Evolutionary conservation across 1,140 invertebrate genomes (phyloP).

Genomic region (Neuroterus valhalla): DNA sequence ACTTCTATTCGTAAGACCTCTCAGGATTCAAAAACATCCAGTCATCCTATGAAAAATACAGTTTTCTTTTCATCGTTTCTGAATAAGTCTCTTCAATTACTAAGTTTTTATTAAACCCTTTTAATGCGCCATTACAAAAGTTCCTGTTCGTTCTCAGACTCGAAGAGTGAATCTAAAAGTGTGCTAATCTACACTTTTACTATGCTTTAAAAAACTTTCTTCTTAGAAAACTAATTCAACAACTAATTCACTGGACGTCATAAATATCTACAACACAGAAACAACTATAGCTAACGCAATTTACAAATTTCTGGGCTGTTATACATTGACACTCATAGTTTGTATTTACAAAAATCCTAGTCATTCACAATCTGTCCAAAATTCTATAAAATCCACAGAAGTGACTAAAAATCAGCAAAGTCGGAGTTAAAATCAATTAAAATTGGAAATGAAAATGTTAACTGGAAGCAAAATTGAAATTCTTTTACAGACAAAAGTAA

Average conservation of each 20-base stretch:
- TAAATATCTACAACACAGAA: slow-evolving; percentile 42
- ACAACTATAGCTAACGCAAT: slow-evolving; percentile 33
- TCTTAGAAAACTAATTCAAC: neutral
- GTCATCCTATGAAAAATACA: slow-evolving; percentile 14
- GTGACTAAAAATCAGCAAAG: neutral
- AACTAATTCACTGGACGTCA: slow-evolving; percentile 32
- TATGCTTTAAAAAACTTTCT: neutral
- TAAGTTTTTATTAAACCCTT: slow-evolving; percentile 53
- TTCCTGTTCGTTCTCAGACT: slow-evolving; percentile 2
- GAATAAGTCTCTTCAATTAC: slow-evolving; percentile 31
- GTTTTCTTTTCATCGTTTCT: slow-evolving; percentile 6
- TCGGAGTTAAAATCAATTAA: neutral
- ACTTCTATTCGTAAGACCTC: neutral
- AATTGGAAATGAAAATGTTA: neutral
- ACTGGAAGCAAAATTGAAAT: neutral
- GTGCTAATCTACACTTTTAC: neutral
- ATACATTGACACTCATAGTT: slow-evolving; percentile 35
- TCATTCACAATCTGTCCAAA: neutral
- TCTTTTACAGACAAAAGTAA: slow-evolving; percentile 7
- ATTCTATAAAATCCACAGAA: neutral
- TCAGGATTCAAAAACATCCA: slow-evolving; percentile 1
- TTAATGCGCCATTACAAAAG: slow-evolving; percentile 41
- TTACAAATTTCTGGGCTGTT: slow-evolving; percentile 39
- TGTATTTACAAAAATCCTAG: slow-evolving; percentile 11
- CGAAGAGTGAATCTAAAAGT: too few relatives aligned